Conservation (phyloP, 2,888 invertebrate genomes). For the Stegana nigrithorax region DNA sequence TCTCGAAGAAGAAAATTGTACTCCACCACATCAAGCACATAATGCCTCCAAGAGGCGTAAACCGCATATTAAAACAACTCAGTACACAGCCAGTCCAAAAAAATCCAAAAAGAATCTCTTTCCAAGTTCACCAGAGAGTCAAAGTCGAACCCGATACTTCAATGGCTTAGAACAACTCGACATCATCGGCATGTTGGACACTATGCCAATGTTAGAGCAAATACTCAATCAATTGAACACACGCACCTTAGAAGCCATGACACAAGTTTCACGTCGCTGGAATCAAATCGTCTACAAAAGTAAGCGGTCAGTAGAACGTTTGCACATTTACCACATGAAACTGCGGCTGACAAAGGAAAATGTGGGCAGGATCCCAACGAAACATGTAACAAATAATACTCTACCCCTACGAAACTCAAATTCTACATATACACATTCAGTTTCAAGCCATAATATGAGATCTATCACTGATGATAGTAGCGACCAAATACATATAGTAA, state of each 20-base stretch:
- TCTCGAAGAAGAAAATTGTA: slow-evolving; percentile 15
- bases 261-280: slow-evolving; percentile 42
- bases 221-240: slow-evolving; percentile 38
- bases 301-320: slow-evolving; percentile 34
- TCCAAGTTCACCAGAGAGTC: neutral
- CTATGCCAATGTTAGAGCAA: slow-evolving; percentile 39
- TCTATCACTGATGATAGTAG: neutral
- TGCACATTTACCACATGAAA: slow-evolving; percentile 44
- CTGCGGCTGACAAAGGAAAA: slow-evolving; percentile 45
- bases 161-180: slow-evolving; percentile 45
- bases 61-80: slow-evolving; percentile 25
- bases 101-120: slow-evolving; percentile 50
- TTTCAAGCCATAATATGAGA: slow-evolving; percentile 28
- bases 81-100: slow-evolving; percentile 44
- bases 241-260: slow-evolving; percentile 45
- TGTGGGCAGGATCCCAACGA: no score
- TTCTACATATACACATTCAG: slow-evolving; percentile 18
- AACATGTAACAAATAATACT: slow-evolving; percentile 24
- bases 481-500: neutral
- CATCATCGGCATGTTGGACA: slow-evolving; percentile 40
- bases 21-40: slow-evolving; percentile 34
- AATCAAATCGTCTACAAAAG: slow-evolving; percentile 35
- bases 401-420: slow-evolving; percentile 53
- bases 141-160: slow-evolving; percentile 41
- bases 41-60: slow-evolving; percentile 39